Percentiles rank a stretch among this genome's conserved stretches.
Evolutionary conservation across 2,888 invertebrate genomes (phyloP).

Genomic region (Oscheius onirici): DNA sequence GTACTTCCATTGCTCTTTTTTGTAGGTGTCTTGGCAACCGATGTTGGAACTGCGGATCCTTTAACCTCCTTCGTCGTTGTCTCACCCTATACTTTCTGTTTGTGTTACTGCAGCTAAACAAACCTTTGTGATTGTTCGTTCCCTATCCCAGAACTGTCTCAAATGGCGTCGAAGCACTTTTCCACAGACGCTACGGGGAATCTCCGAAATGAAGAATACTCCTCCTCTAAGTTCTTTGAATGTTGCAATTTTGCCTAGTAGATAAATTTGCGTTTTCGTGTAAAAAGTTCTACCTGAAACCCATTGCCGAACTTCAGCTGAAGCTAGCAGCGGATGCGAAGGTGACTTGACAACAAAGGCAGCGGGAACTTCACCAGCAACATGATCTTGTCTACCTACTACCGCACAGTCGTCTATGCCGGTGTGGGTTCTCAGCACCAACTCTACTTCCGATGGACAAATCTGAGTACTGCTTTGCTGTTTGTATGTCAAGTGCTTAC

Average conservation of each 20-base stretch:
- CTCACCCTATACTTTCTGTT: slow-evolving; percentile 36
- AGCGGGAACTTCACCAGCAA: slow-evolving; percentile 65
- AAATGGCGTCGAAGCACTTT: slow-evolving; percentile 61
- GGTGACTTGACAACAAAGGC: slow-evolving; percentile 65
- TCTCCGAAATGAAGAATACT: slow-evolving; percentile 69
- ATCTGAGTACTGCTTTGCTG: slow-evolving; percentile 53
- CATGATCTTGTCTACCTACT: slow-evolving; percentile 66
- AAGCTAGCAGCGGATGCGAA: slow-evolving; percentile 54
- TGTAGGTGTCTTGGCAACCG: slow-evolving; percentile 35
- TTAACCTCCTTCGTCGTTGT: slow-evolving; percentile 38
- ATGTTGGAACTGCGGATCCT: slow-evolving; percentile 27
- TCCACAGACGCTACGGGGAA: slow-evolving; percentile 65
- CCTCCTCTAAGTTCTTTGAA: slow-evolving; percentile 69
- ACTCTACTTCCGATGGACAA: slow-evolving; percentile 67
- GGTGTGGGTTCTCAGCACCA: slow-evolving; percentile 60
- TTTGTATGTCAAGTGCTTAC: slow-evolving; percentile 34
- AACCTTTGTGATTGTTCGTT: slow-evolving; percentile 58
- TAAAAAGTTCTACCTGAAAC: slow-evolving; percentile 51
- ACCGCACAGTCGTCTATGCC: slow-evolving; percentile 70
- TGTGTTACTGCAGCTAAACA: neutral
- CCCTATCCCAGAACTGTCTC: slow-evolving; percentile 65
- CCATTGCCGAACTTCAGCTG: slow-evolving; percentile 66
- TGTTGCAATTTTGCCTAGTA: slow-evolving; percentile 63
- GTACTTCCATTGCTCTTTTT: slow-evolving; percentile 44
- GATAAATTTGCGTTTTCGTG: no score